Conservation (phyloP, 2,113 vertebrate species). For the Tychaedon coryphoeus region DNA sequence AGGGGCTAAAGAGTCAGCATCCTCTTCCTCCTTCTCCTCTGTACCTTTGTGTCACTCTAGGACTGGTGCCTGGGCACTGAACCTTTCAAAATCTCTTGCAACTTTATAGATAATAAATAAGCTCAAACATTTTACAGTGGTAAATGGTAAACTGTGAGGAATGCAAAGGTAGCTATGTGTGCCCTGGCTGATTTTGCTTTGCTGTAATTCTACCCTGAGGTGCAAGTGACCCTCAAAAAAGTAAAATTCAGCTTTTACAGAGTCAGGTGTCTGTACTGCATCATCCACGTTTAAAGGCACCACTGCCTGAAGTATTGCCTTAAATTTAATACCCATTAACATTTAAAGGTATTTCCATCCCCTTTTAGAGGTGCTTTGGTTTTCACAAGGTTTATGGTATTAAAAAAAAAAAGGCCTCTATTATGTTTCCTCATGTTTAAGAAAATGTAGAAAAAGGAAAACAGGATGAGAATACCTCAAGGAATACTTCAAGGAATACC, state of each 20-base stretch:
- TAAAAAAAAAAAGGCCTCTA: accelerated
- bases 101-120: neutral
- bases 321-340: neutral
- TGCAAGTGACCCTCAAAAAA: neutral
- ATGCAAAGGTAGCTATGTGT: neutral
- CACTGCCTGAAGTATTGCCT: neutral
- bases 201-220: neutral
- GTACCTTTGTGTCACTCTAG: accelerated
- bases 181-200: neutral
- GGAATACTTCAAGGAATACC: neutral
- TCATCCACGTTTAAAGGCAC: neutral
- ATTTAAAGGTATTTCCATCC: neutral
- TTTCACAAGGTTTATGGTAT: neutral
- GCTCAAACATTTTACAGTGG: accelerated
- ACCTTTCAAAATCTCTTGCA: neutral
- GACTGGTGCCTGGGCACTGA: neutral
- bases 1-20: neutral
- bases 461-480: neutral
- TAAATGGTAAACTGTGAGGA: neutral
- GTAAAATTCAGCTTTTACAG: neutral
- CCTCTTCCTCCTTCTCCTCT: neutral
- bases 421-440: neutral
- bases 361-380: neutral
- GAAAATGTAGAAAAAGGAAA: neutral
- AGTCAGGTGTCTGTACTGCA: neutral